These are phyloP conservation scores for Leucosticte australis DNA, from an alignment of 2,113 vertebrate genomes.

Conservation along the genomic window DNA sequence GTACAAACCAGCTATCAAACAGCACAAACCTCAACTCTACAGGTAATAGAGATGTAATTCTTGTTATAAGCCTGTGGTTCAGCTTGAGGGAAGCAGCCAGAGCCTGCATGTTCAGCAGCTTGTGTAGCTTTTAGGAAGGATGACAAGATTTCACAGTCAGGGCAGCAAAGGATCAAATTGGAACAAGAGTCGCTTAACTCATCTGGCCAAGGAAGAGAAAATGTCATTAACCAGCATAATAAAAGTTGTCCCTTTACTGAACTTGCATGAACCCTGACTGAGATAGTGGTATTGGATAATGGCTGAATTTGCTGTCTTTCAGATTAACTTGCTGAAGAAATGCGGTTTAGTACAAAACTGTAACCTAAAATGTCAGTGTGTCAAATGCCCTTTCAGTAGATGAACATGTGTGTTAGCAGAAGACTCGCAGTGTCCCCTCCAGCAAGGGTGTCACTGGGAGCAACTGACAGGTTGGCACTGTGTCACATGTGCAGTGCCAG, in stretches of 20 bases:
- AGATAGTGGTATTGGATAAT: background rate
- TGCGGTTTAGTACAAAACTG: background rate
- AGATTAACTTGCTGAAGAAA: background rate
- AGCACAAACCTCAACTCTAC: background rate
- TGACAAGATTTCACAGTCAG: background rate
- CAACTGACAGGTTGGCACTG: background rate
- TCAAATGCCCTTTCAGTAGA: background rate
- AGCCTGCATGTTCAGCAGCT: background rate
- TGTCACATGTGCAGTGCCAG: background rate
- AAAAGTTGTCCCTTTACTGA: constrained; percentile 6
- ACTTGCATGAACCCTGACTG: background rate
- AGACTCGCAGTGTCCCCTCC: background rate
- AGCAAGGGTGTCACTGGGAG: fast-evolving
- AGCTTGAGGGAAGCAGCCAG: background rate
- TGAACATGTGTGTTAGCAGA: background rate
- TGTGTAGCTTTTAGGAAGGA: background rate
- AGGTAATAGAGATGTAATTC: background rate
- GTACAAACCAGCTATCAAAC: background rate
- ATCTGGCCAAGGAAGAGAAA: background rate
- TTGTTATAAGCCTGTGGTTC: background rate
- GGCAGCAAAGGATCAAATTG: background rate
- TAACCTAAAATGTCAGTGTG: background rate
- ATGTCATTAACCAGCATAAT: background rate
- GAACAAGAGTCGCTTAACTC: background rate
- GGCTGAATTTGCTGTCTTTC: background rate